These are phyloP conservation scores for Loripinus fragilis DNA, from an alignment of 2,888 invertebrate species.

Conservation along the genomic window DNA sequence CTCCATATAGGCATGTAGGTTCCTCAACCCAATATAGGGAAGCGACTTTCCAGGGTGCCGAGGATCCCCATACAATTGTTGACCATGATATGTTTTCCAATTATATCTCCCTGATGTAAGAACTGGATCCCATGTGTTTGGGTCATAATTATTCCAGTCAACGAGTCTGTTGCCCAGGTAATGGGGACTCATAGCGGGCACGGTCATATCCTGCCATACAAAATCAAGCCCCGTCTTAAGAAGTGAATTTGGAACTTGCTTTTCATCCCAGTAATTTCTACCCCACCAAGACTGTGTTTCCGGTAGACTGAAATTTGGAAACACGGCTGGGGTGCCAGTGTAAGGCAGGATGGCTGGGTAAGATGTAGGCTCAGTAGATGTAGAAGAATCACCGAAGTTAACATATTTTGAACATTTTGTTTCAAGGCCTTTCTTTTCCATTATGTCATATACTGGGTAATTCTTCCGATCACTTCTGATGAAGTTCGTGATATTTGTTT, in stretches of 20 bases:
- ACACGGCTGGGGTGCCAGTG: neutral
- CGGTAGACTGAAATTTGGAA: neutral
- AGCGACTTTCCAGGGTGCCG: neutral
- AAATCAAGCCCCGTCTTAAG: neutral
- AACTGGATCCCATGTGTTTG: neutral
- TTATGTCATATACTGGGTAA: neutral
- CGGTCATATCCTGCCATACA: conserved; percentile 11
- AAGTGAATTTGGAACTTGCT: neutral
- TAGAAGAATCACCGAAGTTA: neutral
- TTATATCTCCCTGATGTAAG: neutral
- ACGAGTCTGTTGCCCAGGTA: neutral
- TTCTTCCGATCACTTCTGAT: neutral
- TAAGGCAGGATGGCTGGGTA: neutral
- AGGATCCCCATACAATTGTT: conserved; percentile 3
- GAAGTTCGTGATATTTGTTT: conserved; percentile 4
- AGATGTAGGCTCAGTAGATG: neutral
- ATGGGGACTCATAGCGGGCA: neutral
- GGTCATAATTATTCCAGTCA: neutral
- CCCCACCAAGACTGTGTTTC: neutral
- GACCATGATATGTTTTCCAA: conserved; percentile 5
- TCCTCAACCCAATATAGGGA: neutral
- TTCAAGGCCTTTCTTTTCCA: neutral
- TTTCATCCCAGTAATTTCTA: conserved; percentile 4
- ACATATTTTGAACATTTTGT: neutral
- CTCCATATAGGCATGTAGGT: neutral